Evolutionary conservation across 2,113 vertebrate species (phyloP).

Genomic region (Acanthochromis polyacanthus): DNA sequence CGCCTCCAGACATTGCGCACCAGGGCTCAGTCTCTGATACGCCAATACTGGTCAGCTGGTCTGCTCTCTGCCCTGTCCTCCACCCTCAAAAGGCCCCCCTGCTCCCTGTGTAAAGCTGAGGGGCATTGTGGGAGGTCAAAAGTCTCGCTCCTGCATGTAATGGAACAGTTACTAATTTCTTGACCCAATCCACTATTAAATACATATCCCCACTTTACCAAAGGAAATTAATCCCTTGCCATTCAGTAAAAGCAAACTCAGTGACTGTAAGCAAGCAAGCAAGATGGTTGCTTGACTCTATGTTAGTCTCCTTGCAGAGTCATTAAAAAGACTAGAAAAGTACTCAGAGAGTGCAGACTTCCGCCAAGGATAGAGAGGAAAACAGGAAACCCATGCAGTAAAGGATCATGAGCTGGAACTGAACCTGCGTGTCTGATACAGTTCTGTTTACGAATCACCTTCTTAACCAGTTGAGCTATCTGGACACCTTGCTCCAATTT

Average conservation of each 20-base stretch:
- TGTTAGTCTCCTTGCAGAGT: slow-evolving; percentile 11
- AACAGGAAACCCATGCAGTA: too few relatives aligned
- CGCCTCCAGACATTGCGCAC: slow-evolving; percentile 78
- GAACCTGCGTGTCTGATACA: too few relatives aligned
- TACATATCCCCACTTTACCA: slow-evolving; percentile 23
- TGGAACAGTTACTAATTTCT: slow-evolving; percentile 64
- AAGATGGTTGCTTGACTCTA: slow-evolving; percentile 5
- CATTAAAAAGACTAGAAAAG: too few relatives aligned
- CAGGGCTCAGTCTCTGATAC: slow-evolving; percentile 66
- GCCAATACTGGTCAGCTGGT: slow-evolving; percentile 75
- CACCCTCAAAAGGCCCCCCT: slow-evolving; percentile 61
- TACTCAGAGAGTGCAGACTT: too few relatives aligned
- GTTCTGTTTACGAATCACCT: too few relatives aligned
- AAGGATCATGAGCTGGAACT: too few relatives aligned
- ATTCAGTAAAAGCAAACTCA: background rate
- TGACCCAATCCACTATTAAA: slow-evolving; percentile 34
- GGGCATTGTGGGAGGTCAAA: slow-evolving; percentile 74
- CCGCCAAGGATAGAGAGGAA: too few relatives aligned
- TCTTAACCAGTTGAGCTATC: too few relatives aligned
- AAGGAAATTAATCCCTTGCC: background rate
- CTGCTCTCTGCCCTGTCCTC: slow-evolving; percentile 75
- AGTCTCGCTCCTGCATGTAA: slow-evolving; percentile 72
- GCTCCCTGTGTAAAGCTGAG: slow-evolving; percentile 62
- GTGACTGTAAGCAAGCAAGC: background rate
- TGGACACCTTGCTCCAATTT: too few relatives aligned